These are phyloP conservation scores for Micronycteris hirsuta DNA, from an alignment of 2,113 vertebrate species.

Conservation along the genomic window DNA sequence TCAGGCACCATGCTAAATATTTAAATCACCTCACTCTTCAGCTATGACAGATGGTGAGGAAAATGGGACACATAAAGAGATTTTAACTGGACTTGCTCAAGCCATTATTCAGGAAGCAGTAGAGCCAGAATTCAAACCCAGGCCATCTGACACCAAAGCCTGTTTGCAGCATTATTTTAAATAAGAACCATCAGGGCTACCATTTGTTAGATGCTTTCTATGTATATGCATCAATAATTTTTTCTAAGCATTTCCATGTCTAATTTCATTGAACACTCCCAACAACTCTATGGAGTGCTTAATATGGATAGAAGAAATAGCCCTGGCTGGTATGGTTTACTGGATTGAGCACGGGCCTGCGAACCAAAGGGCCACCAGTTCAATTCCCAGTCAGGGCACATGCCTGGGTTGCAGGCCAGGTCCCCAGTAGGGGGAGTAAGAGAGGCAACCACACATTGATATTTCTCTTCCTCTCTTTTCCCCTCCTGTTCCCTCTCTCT, in stretches of 20 bases:
- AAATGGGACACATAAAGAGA: background rate
- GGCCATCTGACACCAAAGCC: background rate
- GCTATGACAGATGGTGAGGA: background rate
- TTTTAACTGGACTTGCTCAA: slow-evolving; percentile 3
- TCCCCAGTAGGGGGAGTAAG: no score
- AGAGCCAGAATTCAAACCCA: background rate
- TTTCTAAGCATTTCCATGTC: background rate
- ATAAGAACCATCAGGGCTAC: background rate
- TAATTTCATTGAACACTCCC: background rate
- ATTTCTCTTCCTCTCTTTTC: no score
- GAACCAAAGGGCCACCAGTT: no score
- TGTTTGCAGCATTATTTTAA: background rate
- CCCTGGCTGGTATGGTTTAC: no score
- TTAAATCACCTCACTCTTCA: background rate
- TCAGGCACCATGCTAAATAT: background rate
- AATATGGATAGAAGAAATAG: background rate
- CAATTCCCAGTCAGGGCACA: no score
- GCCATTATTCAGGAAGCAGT: background rate
- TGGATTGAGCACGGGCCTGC: no score
- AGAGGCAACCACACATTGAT: no score
- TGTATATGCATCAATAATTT: background rate
- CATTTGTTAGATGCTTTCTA: background rate
- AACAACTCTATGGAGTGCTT: background rate
- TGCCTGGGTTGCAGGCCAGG: no score
- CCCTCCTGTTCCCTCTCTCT: no score